Percentiles rank a stretch among this genome's conserved stretches.
These are phyloP conservation scores for Lochmaea crataegi DNA, from an alignment of 2,888 invertebrate species.

Conservation along the genomic window DNA sequence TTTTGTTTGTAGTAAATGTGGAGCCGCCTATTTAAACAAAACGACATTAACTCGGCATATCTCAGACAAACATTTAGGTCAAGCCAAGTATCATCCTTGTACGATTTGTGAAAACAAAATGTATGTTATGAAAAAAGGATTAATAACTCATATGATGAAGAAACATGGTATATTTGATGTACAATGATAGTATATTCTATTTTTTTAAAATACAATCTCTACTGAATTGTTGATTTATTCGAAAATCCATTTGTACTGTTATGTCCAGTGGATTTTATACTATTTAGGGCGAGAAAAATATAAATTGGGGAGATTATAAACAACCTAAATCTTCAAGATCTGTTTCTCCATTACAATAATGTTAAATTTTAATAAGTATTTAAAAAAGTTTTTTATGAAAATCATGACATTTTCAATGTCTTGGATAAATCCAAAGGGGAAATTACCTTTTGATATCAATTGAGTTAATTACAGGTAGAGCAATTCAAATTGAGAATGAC, in stretches of 20 bases:
- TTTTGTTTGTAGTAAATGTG: slow-evolving; percentile 40
- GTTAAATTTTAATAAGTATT: too few relatives aligned
- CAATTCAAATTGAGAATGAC: too few relatives aligned
- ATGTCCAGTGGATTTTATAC: too few relatives aligned
- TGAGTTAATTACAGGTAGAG: too few relatives aligned
- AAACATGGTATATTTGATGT: slow-evolving; percentile 35
- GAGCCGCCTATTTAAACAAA: slow-evolving; percentile 41
- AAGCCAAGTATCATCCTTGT: slow-evolving; percentile 37
- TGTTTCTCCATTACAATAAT: too few relatives aligned
- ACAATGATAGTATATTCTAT: neutral
- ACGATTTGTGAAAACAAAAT: slow-evolving; percentile 39
- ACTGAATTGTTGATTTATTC: neutral
- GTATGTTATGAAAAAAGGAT: slow-evolving; percentile 41
- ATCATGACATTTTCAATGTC: too few relatives aligned
- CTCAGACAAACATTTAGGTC: slow-evolving; percentile 41
- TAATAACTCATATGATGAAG: slow-evolving; percentile 40
- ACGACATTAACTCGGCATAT: slow-evolving; percentile 41
- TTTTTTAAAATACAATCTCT: neutral
- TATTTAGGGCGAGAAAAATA: too few relatives aligned
- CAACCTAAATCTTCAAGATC: too few relatives aligned
- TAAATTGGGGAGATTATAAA: too few relatives aligned
- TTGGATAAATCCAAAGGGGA: too few relatives aligned
- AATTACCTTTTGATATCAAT: too few relatives aligned
- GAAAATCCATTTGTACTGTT: neutral
- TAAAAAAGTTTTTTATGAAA: too few relatives aligned